Base-by-base conservation (phyloP, 1,140 invertebrate species). In the Asobara japonica region DNA sequence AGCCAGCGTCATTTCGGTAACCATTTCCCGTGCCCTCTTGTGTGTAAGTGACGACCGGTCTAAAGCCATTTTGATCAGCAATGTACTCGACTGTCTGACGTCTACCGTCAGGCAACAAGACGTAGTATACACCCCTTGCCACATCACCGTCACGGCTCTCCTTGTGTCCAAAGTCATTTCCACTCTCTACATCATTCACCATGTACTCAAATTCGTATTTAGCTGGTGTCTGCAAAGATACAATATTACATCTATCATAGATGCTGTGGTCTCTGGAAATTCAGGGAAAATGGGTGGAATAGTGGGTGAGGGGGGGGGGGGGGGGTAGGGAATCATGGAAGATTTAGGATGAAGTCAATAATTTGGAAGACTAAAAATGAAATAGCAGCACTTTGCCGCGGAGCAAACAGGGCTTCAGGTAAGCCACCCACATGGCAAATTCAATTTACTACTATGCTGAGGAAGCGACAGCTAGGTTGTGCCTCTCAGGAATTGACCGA, bases 11-110 rank as follows among this genome's bases (percentile, higher is more conserved):
- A 30, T 60, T 65, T 38, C 71, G 69, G 65, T 84, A 84, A 29
- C 83, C 83, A 38, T 77, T 79, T 18, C 89, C 89, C 3, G 89
- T 87, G 73, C 92, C 90, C 80, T 92, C 92, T 77, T 93, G 93
- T 27, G 90, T 90, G 79, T 88, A 89, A 36, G 82, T 84, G 11
- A 89, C 78, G 62, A 86, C 85, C 25, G 88, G 87, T 64, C 84
- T 80, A 79, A 84, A 89, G 29, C 88, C 88, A 70, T 86, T 78
- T 64, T 84, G 79, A 72, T 86, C 85, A 5, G 82, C 84, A 33
- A 83, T 80, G 80, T 88, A 88, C 68, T 86, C 81, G 30, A 89
- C 88, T 68, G 79, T 86, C 72, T 87, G 87, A 20, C 81, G 79
- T 69, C 86, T 81, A 38, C 87, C 87, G 51, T 89, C 87, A 16